Conservation (phyloP, 2,888 invertebrate genomes). For the Mesorhabditis spiculigera region DNA sequence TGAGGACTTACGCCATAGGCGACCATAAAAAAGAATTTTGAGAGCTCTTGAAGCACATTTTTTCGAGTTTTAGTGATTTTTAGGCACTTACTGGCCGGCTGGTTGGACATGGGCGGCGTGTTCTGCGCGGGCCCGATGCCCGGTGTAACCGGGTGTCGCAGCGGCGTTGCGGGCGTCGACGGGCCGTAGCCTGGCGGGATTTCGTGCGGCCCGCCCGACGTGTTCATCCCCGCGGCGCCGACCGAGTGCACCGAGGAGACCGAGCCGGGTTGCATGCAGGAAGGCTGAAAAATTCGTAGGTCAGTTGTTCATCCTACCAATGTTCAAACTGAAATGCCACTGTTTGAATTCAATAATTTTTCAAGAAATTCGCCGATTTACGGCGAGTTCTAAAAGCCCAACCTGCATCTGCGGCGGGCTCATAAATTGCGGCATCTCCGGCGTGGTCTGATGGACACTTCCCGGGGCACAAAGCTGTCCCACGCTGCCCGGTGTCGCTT, state of each 20-base stretch:
- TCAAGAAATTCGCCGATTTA: too few species aligned
- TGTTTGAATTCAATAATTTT: too few species aligned
- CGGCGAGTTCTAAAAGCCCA: neutral
- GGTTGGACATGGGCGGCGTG: neutral
- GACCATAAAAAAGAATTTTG: too few species aligned
- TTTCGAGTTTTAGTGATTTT: neutral
- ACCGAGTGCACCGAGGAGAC: neutral
- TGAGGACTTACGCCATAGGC: too few species aligned
- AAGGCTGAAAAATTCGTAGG: too few species aligned
- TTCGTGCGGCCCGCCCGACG: neutral
- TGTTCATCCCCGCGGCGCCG: neutral
- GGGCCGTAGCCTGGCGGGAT: neutral
- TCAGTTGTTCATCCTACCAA: too few species aligned
- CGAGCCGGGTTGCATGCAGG: neutral
- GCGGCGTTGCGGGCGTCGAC: neutral
- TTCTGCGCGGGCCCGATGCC: neutral
- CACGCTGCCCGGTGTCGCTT: slow-evolving; percentile 34
- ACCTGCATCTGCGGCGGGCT: slow-evolving; percentile 17
- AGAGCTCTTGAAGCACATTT: neutral
- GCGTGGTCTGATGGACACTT: slow-evolving; percentile 22
- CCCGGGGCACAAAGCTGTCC: slow-evolving; percentile 22
- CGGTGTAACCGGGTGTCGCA: neutral
- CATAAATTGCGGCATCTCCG: slow-evolving; percentile 34
- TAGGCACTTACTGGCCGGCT: neutral
- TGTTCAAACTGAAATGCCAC: too few species aligned